A percentile compares a stretch with the other conserved stretches of the same genome.
phyloP scores from a whole-genome alignment of 1,140 invertebrate genomes.

The Drosophila lowei region DNA sequence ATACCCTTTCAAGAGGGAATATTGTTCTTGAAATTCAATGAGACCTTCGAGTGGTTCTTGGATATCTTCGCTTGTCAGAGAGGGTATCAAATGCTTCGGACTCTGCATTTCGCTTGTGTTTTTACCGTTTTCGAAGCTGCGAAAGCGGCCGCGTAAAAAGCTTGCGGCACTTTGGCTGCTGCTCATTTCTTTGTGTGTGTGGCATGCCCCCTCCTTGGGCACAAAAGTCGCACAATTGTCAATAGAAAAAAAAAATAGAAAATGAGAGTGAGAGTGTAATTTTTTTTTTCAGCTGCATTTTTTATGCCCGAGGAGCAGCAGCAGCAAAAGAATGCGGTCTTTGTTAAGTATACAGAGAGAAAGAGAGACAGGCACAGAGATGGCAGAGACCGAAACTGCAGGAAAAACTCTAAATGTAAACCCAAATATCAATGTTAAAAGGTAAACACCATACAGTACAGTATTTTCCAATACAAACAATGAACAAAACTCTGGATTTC shows the following conservation, averaged over 20 bases:
- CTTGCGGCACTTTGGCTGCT: conserved; percentile 45
- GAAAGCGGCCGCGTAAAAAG: conserved; percentile 40
- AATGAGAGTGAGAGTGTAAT: not conserved
- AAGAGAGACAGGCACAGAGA: conserved; percentile 24
- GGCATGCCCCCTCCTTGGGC: conserved; percentile 10
- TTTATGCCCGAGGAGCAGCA: not conserved
- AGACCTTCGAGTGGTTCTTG: too few relatives aligned
- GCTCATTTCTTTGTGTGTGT: conserved; percentile 44
- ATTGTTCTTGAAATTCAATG: too few relatives aligned
- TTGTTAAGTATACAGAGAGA: conserved; percentile 34
- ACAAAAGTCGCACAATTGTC: conserved; percentile 44
- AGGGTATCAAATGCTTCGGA: too few relatives aligned
- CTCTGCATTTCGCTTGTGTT: not conserved
- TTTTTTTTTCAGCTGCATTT: conserved; percentile 36
- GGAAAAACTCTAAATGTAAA: not conserved
- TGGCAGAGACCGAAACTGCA: conserved; percentile 1
- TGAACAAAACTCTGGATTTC: too few relatives aligned
- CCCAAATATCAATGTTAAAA: conserved; percentile 16
- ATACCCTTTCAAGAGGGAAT: too few relatives aligned
- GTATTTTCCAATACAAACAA: too few relatives aligned
- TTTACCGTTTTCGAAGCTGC: conserved; percentile 5
- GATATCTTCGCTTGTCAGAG: too few relatives aligned
- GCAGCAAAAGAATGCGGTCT: conserved; percentile 36
- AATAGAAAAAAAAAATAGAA: conserved; percentile 19
- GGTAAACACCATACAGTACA: too few relatives aligned